Percentiles rank a stretch among this genome's conserved stretches.
These are phyloP conservation scores for Anolis apletophallus DNA, from an alignment of 2,797 vertebrate species.

Conservation along the genomic window DNA sequence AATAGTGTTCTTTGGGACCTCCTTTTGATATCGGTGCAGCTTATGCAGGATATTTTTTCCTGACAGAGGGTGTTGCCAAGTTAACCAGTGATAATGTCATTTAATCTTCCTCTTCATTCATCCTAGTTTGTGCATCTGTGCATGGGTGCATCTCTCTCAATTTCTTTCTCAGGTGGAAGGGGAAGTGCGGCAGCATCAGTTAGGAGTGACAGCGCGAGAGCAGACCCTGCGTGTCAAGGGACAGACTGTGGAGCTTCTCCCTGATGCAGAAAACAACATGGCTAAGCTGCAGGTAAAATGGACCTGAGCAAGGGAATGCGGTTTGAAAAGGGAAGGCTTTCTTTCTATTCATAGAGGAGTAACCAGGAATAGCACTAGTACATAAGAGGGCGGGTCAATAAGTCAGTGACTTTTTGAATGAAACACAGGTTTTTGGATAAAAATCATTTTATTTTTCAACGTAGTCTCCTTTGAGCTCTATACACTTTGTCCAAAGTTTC, in stretches of 20 bases:
- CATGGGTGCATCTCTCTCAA: background rate
- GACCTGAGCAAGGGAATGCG: background rate
- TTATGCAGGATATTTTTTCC: background rate
- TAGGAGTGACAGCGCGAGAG: slow-evolving; percentile 77
- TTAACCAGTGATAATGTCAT: background rate
- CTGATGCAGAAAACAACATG: slow-evolving; percentile 85
- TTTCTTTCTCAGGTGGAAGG: slow-evolving; percentile 80
- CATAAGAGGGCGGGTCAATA: too few species aligned
- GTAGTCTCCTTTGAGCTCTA: too few species aligned
- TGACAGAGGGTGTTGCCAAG: background rate
- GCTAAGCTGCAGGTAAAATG: slow-evolving; percentile 85
- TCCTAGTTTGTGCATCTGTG: background rate
- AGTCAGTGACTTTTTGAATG: too few species aligned
- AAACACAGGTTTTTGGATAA: too few species aligned
- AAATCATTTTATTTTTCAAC: too few species aligned
- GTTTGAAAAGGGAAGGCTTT: too few species aligned
- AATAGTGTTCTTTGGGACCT: background rate
- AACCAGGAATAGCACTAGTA: background rate
- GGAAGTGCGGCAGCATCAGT: slow-evolving; percentile 80
- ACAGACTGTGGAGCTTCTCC: slow-evolving; percentile 84
- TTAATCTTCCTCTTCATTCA: background rate
- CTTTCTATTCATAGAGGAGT: background rate
- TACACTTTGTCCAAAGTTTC: too few species aligned
- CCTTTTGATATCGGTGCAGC: background rate
- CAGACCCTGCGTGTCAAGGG: slow-evolving; percentile 84